Conservation (phyloP, 2,888 invertebrate genomes). For the Leucophenga maculata region DNA sequence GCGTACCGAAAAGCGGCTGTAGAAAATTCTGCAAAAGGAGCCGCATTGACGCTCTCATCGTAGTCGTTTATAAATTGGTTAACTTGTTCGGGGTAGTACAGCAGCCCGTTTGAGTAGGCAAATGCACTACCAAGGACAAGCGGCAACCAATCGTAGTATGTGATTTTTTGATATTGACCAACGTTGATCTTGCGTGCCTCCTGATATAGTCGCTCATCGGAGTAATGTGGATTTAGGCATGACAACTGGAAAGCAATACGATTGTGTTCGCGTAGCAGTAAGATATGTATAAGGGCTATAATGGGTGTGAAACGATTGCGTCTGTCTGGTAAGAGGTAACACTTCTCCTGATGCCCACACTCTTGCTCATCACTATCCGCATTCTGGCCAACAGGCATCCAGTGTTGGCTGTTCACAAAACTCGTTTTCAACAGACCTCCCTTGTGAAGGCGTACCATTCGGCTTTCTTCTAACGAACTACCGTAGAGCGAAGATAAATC, state of each 20-base stretch:
- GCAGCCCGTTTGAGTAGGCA: slow-evolving; percentile 56
- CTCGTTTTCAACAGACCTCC: slow-evolving; percentile 79
- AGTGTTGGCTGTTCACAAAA: slow-evolving; percentile 75
- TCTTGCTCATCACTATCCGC: slow-evolving; percentile 68
- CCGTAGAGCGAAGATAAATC: slow-evolving; percentile 87
- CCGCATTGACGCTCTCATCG: slow-evolving; percentile 73
- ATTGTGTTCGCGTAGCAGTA: slow-evolving; percentile 73
- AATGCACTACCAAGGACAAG: slow-evolving; percentile 65
- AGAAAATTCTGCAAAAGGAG: slow-evolving; percentile 76
- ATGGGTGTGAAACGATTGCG: slow-evolving; percentile 70
- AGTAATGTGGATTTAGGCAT: slow-evolving; percentile 73
- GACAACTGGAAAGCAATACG: slow-evolving; percentile 69
- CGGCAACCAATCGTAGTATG: slow-evolving; percentile 73
- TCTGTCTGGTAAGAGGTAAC: slow-evolving; percentile 79
- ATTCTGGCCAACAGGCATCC: slow-evolving; percentile 80
- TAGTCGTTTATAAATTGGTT: slow-evolving; percentile 73
- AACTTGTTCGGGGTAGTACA: slow-evolving; percentile 45
- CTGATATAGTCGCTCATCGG: slow-evolving; percentile 72
- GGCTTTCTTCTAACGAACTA: slow-evolving; percentile 76
- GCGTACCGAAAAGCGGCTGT: slow-evolving; percentile 77
- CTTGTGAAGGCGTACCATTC: slow-evolving; percentile 76
- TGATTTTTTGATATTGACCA: slow-evolving; percentile 73
- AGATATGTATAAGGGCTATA: slow-evolving; percentile 70
- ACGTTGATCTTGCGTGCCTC: slow-evolving; percentile 72
- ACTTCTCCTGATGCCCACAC: slow-evolving; percentile 75